Evolutionary conservation across 2,888 invertebrate genomes (phyloP).

Genomic region (Aromia moschata): DNA sequence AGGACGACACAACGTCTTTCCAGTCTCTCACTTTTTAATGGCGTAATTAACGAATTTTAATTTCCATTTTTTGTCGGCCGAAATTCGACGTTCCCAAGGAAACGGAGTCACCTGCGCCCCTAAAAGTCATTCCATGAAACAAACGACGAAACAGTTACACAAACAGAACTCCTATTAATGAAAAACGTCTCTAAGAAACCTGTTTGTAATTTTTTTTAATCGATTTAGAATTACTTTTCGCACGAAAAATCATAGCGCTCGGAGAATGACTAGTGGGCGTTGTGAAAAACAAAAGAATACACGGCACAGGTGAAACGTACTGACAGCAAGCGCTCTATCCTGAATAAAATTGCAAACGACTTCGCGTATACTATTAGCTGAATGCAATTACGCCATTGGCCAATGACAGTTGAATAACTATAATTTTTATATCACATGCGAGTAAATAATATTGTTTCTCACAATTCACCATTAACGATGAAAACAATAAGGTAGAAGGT

Average conservation of each 20-base stretch:
- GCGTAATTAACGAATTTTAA: constrained; percentile 21
- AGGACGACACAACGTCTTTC: constrained; percentile 27
- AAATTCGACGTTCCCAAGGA: no score
- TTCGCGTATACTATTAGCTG: constrained; percentile 1
- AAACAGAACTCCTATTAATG: no score
- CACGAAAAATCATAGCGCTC: no score
- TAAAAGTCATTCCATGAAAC: no score
- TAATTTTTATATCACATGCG: constrained; percentile 17
- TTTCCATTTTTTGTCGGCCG: not conserved
- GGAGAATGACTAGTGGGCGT: no score
- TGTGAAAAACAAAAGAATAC: no score
- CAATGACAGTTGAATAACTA: constrained; percentile 14
- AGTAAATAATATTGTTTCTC: constrained; percentile 19
- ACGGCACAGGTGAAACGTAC: not conserved
- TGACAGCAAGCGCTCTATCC: not conserved
- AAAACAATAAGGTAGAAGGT: constrained; percentile 17
- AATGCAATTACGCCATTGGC: constrained; percentile 4
- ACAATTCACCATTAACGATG: constrained; percentile 15
- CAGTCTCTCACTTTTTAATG: constrained; percentile 10
- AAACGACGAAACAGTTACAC: no score
- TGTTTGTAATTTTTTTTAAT: no score
- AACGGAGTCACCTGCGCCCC: no score
- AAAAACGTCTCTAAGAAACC: no score
- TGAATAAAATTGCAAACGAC: not conserved
- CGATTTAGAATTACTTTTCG: no score